Percentiles rank a stretch among this genome's conserved stretches.
Evolutionary conservation across 1,140 invertebrate genomes (phyloP).

Genomic region (Drosophila simulans): DNA sequence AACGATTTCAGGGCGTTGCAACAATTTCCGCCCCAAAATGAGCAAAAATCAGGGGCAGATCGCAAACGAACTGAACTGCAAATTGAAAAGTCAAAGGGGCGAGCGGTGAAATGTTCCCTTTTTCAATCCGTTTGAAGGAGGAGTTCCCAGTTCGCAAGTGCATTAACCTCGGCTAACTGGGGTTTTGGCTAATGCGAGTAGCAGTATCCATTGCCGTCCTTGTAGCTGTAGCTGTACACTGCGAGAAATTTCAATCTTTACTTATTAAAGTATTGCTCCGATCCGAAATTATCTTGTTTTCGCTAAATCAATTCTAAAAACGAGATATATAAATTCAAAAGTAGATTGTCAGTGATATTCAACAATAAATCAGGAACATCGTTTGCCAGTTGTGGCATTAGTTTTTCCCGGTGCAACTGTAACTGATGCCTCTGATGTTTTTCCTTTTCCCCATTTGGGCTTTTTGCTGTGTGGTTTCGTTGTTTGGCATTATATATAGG

Average conservation of each 20-base stretch:
- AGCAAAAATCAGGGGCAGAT: slow-evolving; percentile 46
- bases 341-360: too few relatives aligned
- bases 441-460: slow-evolving; percentile 24
- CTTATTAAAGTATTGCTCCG: too few relatives aligned
- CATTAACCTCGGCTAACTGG: slow-evolving; percentile 68
- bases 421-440: slow-evolving; percentile 20
- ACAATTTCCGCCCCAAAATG: slow-evolving; percentile 82
- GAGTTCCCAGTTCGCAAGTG: slow-evolving; percentile 39
- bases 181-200: slow-evolving; percentile 62
- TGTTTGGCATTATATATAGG: slow-evolving; percentile 18
- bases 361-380: not conserved
- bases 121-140: slow-evolving; percentile 34
- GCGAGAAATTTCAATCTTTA: not conserved
- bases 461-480: slow-evolving; percentile 15
- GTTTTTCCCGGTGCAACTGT: slow-evolving; percentile 18
- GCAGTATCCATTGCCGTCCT: slow-evolving; percentile 3
- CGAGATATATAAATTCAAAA: too few relatives aligned
- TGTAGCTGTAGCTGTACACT: slow-evolving; percentile 16
- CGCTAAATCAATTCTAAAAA: too few relatives aligned
- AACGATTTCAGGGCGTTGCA: slow-evolving; percentile 83
- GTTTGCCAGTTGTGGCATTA: not conserved
- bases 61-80: slow-evolving; percentile 58
- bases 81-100: slow-evolving; percentile 67
- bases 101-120: slow-evolving; percentile 22
- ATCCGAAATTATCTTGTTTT: too few relatives aligned